A percentile compares a stretch with the other conserved stretches of the same genome.
Evolutionary conservation across 2,797 vertebrate genomes (phyloP).

Genomic region (Eulemur rubriventer): DNA sequence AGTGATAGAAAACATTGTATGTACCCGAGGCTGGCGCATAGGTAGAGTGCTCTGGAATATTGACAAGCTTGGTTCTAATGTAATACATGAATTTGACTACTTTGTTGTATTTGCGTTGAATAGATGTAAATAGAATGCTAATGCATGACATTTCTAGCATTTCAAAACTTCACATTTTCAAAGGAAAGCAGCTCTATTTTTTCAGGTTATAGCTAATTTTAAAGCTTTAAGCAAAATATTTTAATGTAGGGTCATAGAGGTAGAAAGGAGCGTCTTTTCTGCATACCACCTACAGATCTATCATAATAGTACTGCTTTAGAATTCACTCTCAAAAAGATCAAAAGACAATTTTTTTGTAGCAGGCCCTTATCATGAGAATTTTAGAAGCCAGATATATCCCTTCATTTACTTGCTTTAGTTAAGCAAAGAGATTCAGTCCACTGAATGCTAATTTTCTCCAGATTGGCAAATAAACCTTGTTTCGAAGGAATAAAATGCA

Average conservation of each 20-base stretch:
- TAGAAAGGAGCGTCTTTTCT: not conserved
- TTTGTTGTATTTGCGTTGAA: not conserved
- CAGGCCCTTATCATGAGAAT: not conserved
- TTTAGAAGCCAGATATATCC: not conserved
- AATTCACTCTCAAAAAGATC: not conserved
- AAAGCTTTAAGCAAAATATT: constrained; percentile 9
- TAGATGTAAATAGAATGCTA: not conserved
- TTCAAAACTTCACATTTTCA: not conserved
- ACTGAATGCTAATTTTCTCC: not conserved
- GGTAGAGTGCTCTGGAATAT: not conserved
- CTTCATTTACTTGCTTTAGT: not conserved
- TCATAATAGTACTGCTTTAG: not conserved
- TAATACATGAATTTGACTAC: not conserved
- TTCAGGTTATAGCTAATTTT: not conserved
- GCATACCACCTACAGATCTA: not conserved
- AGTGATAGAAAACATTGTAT: not conserved
- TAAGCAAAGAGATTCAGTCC: not conserved
- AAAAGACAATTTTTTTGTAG: not conserved
- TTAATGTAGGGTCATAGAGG: not conserved
- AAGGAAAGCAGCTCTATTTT: not conserved
- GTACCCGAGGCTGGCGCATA: not conserved
- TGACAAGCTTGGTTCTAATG: not conserved
- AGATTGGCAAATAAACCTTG: not conserved
- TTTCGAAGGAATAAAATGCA: constrained; percentile 1
- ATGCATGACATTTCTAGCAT: not conserved